phyloP scores from a whole-genome alignment of 1,140 invertebrate genomes.

The Tetragnatha versicolor region DNA sequence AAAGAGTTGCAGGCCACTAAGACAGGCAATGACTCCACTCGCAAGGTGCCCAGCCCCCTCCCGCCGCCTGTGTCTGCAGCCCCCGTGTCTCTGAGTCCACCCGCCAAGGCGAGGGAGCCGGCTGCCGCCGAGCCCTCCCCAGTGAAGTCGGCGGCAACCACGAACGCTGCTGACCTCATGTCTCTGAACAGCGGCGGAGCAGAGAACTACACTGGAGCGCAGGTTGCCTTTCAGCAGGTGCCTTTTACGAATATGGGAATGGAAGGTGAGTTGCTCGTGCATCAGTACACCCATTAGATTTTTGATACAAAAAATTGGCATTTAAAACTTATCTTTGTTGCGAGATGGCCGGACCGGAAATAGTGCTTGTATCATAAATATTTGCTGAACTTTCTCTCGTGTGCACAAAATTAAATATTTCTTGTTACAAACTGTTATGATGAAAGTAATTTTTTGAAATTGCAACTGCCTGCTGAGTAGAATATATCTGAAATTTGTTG shows the following conservation, averaged over 20 bases:
- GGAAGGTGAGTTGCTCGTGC: constrained; percentile 1
- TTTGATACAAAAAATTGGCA: neutral
- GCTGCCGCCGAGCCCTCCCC: neutral
- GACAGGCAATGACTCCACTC: neutral
- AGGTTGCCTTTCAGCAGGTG: constrained; percentile 34
- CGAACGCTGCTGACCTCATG: constrained; percentile 35
- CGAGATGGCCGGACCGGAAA: too few species aligned
- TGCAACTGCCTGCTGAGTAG: too few species aligned
- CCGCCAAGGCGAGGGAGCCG: constrained; percentile 21
- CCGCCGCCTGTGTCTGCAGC: constrained; percentile 25
- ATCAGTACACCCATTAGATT: neutral
- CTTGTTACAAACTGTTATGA: too few species aligned
- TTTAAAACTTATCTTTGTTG: too few species aligned
- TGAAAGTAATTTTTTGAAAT: too few species aligned
- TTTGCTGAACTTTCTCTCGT: too few species aligned
- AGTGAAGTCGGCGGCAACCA: neutral
- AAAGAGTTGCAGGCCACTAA: constrained; percentile 27
- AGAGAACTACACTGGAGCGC: neutral
- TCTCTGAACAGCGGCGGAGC: constrained; percentile 25
- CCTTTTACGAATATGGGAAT: constrained; percentile 37
- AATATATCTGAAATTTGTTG: too few species aligned
- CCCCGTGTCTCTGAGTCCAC: constrained; percentile 28
- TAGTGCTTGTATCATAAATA: too few species aligned
- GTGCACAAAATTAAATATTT: too few species aligned
- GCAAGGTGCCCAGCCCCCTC: constrained; percentile 39